Evolutionary conservation across 2,797 vertebrate species (phyloP), one percentile per base, ranked within the genome.

Genomic region (Echiichthys vipera): DNA sequence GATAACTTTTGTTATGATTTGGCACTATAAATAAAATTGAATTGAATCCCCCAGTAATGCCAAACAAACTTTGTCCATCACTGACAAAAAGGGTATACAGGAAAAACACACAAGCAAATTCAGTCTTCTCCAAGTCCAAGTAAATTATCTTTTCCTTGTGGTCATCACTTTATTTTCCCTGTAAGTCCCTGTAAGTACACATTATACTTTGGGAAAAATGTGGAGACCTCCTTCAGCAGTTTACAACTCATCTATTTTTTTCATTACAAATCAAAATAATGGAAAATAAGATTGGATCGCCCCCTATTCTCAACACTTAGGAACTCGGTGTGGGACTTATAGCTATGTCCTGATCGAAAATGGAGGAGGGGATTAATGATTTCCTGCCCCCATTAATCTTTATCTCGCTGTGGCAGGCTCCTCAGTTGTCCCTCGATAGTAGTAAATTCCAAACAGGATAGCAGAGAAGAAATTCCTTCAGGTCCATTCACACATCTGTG

Each of bases 301-400:
- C 5, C 12, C 20, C 10, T 58, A 36, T 43, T 77, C 42, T 74
- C 27, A 59, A 63, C 74, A 61, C 6, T 43, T 3, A 29, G 13
- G 55, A 8, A 32, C 37, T 80, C 36, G n/a, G 32, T 55, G 17
- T 74, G 56, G 72, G 64, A 77, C 58, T 65, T 40, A 20, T 47
- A 71, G 74, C 68, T 53, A n/a, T 55, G 77, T 75, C 71, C 53
- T 50, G 57, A 80, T 69, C 13, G 27, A 70, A 85, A 78, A 73
- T 68, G 29, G 51, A 79, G 51, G 46, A 36, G 27, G 27, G 73
- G 42, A 83, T 83, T 82, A 82, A 81, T 75, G 84, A 85, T 86
- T 89, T 85, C 77, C 83, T 79, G 61, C 63, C 45, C 13, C 56
- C 42, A 45, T 85, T 77, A 76, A 83, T 91, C 80, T 89, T 85